phyloP scores from a whole-genome alignment of 2,797 vertebrate species.

The Numenius phaeopus region DNA sequence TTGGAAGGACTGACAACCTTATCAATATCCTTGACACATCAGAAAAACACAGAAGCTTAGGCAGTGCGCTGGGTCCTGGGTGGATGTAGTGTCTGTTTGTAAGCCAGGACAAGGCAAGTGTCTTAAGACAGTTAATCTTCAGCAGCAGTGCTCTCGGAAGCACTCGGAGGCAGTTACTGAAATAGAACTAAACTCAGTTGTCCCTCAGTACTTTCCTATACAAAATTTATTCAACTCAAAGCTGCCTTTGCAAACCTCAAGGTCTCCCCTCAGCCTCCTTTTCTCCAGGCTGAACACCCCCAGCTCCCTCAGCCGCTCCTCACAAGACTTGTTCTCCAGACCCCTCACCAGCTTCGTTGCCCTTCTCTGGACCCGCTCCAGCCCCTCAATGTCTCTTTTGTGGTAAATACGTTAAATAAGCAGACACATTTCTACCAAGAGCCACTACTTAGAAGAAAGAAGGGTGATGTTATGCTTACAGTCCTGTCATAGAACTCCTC shows the following conservation, averaged over 20 bases:
- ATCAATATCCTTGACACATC: not conserved
- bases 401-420: no score
- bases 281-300: no score
- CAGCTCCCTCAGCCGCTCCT: no score
- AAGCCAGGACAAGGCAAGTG: not conserved
- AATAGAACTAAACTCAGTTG: not conserved
- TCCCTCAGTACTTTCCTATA: not conserved
- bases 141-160: not conserved
- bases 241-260: not conserved
- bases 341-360: no score
- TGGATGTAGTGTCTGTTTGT: not conserved
- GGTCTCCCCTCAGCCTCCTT: no score
- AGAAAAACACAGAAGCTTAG: not conserved
- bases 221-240: not conserved
- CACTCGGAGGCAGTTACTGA: not conserved
- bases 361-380: no score
- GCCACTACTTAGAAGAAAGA: not conserved
- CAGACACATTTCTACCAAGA: not conserved
- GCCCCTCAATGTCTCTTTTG: no score
- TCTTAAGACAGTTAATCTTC: not conserved
- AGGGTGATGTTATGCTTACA: not conserved
- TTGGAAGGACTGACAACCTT: not conserved
- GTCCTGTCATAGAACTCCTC: not conserved
- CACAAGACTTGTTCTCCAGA: no score
- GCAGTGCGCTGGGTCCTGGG: not conserved